A percentile compares a stretch with the other conserved stretches of the same genome.
phyloP scores from a whole-genome alignment of 2,888 invertebrate genomes.

The Nemotelus pantherinus region DNA sequence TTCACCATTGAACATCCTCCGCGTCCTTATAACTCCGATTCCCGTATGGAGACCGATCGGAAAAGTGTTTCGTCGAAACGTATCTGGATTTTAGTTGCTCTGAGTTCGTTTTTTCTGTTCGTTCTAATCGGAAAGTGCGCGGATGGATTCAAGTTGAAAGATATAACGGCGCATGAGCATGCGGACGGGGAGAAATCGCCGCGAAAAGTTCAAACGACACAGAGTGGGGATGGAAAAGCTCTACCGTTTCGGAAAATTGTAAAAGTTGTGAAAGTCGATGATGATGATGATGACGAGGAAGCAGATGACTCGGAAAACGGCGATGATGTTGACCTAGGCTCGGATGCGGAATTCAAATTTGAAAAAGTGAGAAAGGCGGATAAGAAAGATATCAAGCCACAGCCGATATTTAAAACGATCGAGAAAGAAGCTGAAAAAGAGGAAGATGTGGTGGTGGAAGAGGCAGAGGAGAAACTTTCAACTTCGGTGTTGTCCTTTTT shows the following conservation, averaged over 20 bases:
- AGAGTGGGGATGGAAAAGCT: conserved; percentile 16
- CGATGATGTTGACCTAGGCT: not conserved
- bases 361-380: conserved; percentile 39
- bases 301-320: conserved; percentile 8
- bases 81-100: conserved; percentile 15
- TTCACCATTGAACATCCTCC: conserved; percentile 8
- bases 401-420: conserved; percentile 44
- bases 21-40: not conserved
- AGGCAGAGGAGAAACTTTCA: conserved; percentile 36
- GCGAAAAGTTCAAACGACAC: conserved; percentile 20
- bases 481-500: conserved; percentile 20
- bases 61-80: conserved; percentile 12
- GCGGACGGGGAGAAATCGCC: conserved; percentile 36
- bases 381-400: not conserved
- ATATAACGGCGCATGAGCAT: conserved; percentile 45
- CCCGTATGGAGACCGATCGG: conserved; percentile 15
- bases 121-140: conserved; percentile 11
- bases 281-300: conserved; percentile 50
- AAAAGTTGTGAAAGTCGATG: conserved; percentile 55
- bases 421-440: conserved; percentile 53
- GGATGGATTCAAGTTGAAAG: conserved; percentile 48
- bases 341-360: conserved; percentile 21
- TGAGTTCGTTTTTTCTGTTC: conserved; percentile 32
- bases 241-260: conserved; percentile 59
- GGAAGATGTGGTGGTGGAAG: conserved; percentile 50